Evolutionary conservation across 2,888 invertebrate species (phyloP).

Genomic region (Drosophila recens): DNA sequence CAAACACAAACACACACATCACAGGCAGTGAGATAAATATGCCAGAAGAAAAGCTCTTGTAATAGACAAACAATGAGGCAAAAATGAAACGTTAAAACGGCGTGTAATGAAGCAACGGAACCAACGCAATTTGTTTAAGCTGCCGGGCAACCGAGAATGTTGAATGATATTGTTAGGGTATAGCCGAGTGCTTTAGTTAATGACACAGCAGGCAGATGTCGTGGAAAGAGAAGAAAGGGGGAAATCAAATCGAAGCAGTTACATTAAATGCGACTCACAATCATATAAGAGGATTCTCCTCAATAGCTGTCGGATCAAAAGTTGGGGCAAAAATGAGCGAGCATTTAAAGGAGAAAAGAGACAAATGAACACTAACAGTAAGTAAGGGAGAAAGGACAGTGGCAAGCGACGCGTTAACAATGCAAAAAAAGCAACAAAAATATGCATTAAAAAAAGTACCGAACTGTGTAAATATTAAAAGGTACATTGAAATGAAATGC

Average conservation of each 20-base stretch:
- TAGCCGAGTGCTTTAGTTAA: conserved; percentile 57
- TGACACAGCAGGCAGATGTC: conserved; percentile 29
- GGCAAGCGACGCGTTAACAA: conserved; percentile 65
- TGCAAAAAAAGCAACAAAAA: conserved; percentile 53
- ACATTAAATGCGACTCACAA: conserved; percentile 38
- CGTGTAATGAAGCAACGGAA: conserved; percentile 66
- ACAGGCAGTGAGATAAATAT: conserved; percentile 36
- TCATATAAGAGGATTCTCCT: conserved; percentile 54
- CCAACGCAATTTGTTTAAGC: conserved; percentile 67
- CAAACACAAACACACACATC: too few species aligned
- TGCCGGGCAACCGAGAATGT: conserved; percentile 9
- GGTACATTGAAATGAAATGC: conserved; percentile 41
- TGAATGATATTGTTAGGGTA: conserved; percentile 30
- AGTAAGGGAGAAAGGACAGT: not conserved
- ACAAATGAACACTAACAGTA: not conserved
- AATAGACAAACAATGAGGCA: conserved; percentile 73
- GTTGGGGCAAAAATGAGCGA: conserved; percentile 34
- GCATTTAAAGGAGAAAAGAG: not conserved
- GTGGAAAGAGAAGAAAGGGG: not conserved
- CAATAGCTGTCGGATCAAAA: conserved; percentile 51
- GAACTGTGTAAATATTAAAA: conserved; percentile 62
- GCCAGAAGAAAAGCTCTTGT: conserved; percentile 14
- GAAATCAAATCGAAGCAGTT: conserved; percentile 42
- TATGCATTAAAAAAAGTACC: conserved; percentile 22
- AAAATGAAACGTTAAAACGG: conserved; percentile 60